Conservation (phyloP, 2,797 vertebrate species). For the Etheostoma perlongum region DNA sequence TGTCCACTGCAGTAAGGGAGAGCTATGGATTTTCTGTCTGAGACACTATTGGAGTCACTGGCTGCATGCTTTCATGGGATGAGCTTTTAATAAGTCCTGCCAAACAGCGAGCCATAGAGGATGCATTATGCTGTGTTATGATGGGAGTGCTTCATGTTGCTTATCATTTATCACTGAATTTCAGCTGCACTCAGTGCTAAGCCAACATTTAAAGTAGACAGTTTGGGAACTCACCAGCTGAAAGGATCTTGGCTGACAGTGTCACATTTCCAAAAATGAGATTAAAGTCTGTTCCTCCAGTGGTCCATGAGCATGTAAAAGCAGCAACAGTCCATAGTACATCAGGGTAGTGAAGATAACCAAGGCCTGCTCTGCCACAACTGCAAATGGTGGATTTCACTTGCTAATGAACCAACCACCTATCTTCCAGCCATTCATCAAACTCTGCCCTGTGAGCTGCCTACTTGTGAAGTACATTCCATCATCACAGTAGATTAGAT, state of each 20-base stretch:
- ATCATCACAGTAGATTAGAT: conserved; percentile 65
- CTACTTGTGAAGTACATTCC: conserved; percentile 61
- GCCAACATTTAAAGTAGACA: conserved; percentile 56
- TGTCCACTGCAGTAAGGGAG: conserved; percentile 53
- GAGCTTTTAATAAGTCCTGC: conserved; percentile 68
- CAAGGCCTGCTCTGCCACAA: conserved; percentile 45
- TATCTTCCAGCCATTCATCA: conserved; percentile 71
- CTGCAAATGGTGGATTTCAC: conserved; percentile 69
- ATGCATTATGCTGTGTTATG: conserved; percentile 70
- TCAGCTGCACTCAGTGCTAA: conserved; percentile 48
- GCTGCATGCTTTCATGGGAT: conserved; percentile 66
- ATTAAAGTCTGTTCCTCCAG: conserved; percentile 52
- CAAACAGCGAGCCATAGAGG: conserved; percentile 52
- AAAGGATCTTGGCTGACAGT: conserved; percentile 52
- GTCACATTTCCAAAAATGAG: conserved; percentile 64
- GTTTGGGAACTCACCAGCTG: conserved; percentile 65
- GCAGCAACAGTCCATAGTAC: conserved; percentile 22
- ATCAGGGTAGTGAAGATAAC: conserved; percentile 44
- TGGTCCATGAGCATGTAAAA: conserved; percentile 34
- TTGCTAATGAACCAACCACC: conserved; percentile 74
- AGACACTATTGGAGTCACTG: conserved; percentile 59
- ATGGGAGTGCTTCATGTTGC: conserved; percentile 54
- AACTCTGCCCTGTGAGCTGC: conserved; percentile 51
- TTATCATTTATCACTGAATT: conserved; percentile 65
- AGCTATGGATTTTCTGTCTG: conserved; percentile 77